Evolutionary conservation across 2,113 vertebrate genomes (phyloP).

Genomic region (Anser cygnoides): DNA sequence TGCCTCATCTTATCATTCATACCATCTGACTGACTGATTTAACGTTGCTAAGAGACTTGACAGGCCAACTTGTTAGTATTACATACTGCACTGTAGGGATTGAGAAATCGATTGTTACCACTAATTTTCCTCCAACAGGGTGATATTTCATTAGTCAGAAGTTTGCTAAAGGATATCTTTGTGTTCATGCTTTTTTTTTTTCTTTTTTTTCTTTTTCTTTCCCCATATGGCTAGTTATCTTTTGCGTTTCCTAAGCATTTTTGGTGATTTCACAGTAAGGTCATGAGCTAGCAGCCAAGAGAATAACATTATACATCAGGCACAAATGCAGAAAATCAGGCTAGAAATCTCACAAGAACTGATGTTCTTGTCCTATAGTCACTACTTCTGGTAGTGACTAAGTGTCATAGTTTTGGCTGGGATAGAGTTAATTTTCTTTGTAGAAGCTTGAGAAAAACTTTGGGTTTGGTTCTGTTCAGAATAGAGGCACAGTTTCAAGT

Average conservation of each 20-base stretch:
- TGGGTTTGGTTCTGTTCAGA: not conserved
- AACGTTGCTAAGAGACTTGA: conserved; percentile 31
- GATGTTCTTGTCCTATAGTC: not conserved
- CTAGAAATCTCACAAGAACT: conserved; percentile 4
- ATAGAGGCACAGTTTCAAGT: not conserved
- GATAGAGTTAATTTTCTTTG: no score
- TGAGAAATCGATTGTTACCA: conserved; percentile 40
- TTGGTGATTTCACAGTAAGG: not conserved
- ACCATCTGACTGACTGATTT: conserved; percentile 29
- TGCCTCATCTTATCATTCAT: not conserved
- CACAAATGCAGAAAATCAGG: conserved; percentile 19
- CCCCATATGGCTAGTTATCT: not conserved
- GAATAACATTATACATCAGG: conserved; percentile 34
- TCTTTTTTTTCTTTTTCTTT: not conserved
- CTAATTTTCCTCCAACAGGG: not conserved
- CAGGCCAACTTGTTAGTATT: conserved; percentile 6
- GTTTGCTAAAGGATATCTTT: not conserved
- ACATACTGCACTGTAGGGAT: not conserved
- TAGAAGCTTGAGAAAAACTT: not conserved
- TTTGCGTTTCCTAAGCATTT: not conserved
- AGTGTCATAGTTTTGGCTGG: not conserved
- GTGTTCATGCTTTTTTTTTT: not conserved
- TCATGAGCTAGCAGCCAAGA: conserved; percentile 15
- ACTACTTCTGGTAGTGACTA: not conserved
- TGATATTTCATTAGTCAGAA: not conserved